A percentile compares a stretch with the other conserved stretches of the same genome.
These are phyloP conservation scores for Caenorhabditis angaria DNA, from an alignment of 2,888 invertebrate species.

Conservation along the genomic window DNA sequence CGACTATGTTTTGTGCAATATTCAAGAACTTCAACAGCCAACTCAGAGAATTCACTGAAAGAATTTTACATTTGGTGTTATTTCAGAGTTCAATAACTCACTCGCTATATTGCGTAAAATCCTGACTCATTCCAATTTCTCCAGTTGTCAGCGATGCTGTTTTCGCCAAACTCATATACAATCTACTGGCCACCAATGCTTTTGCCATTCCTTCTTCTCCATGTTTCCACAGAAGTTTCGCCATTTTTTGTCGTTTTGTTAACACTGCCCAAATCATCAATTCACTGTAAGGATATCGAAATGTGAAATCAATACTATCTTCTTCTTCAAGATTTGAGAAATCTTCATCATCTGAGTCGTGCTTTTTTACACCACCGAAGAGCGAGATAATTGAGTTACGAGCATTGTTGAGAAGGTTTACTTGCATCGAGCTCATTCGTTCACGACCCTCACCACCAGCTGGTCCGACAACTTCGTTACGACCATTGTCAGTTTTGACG, in stretches of 20 bases:
- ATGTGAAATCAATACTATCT: conserved; percentile 55
- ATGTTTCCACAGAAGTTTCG: conserved; percentile 96
- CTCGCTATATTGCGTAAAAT: conserved; percentile 48
- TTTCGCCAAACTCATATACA: conserved; percentile 95
- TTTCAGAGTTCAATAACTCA: conserved; percentile 12
- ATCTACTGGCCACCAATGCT: conserved; percentile 74
- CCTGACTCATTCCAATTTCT: conserved; percentile 80
- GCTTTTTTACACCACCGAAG: conserved; percentile 23
- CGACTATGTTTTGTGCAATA: conserved; percentile 96
- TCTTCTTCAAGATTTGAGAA: conserved; percentile 46
- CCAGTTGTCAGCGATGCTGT: conserved; percentile 97
- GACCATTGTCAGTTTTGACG: conserved; percentile 20
- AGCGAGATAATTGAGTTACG: conserved; percentile 54
- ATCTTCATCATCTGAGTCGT: conserved; percentile 35
- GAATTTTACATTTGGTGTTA: not conserved
- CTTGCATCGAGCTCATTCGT: conserved; percentile 41
- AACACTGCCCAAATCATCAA: conserved; percentile 92
- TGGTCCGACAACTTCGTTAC: conserved; percentile 38
- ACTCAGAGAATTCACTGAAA: conserved; percentile 70
- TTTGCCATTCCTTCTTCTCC: conserved; percentile 97
- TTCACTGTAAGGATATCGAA: conserved; percentile 88
- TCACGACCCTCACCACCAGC: conserved; percentile 32
- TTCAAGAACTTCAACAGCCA: conserved; percentile 89
- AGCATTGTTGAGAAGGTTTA: conserved; percentile 46
- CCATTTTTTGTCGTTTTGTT: conserved; percentile 90